phyloP scores from a whole-genome alignment of 2,113 vertebrate genomes.

The Calcarius ornatus region DNA sequence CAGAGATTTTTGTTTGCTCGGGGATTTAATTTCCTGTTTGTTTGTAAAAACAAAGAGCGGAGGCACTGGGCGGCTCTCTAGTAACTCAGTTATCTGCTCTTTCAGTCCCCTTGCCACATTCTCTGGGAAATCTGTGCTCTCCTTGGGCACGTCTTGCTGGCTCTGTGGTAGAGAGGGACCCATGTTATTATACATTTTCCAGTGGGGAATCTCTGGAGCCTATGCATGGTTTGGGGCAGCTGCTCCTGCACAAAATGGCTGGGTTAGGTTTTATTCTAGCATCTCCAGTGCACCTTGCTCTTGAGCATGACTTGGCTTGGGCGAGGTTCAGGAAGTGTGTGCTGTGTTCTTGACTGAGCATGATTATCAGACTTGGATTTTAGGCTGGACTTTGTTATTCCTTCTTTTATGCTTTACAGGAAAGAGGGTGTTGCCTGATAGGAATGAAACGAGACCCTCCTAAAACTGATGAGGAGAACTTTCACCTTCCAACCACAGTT shows the following conservation, averaged over 20 bases:
- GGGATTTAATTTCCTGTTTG: conserved; percentile 35
- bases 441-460: background rate
- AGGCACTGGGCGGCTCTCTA: background rate
- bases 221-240: background rate
- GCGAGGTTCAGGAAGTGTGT: background rate
- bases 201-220: background rate
- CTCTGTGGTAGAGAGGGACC: background rate
- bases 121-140: background rate
- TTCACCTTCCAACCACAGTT: background rate
- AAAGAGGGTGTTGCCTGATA: background rate
- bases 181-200: fast-evolving
- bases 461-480: background rate
- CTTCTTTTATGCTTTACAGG: background rate
- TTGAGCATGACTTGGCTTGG: background rate
- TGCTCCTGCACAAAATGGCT: background rate
- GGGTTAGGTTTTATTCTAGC: background rate
- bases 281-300: background rate
- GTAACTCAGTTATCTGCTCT: background rate
- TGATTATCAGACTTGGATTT: background rate
- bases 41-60: background rate
- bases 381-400: conserved; percentile 14
- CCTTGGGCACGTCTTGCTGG: fast-evolving
- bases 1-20: background rate
- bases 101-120: background rate
- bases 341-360: background rate